Evolutionary conservation across 2,888 invertebrate genomes (phyloP).

Genomic region (Emesis castigata): DNA sequence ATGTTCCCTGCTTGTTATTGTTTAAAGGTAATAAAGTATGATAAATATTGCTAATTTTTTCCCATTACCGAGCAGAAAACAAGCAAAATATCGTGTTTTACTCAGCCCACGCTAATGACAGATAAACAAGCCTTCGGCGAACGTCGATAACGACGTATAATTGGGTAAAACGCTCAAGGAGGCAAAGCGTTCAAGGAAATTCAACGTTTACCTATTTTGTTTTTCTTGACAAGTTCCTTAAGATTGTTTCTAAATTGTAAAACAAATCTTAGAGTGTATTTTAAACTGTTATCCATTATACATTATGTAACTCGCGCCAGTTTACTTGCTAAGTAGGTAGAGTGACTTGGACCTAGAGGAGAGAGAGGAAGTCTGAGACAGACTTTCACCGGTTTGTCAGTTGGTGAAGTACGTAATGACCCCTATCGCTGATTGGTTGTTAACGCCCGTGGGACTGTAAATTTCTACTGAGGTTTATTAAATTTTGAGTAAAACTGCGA

Average conservation of each 20-base stretch:
- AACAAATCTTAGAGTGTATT: neutral
- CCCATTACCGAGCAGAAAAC: neutral
- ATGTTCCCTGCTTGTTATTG: neutral
- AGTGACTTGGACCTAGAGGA: no score
- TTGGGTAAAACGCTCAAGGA: neutral
- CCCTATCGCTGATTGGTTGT: no score
- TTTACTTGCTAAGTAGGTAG: no score
- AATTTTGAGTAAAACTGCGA: no score
- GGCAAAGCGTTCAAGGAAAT: slow-evolving; percentile 1
- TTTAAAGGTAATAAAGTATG: neutral
- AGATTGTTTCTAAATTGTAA: neutral
- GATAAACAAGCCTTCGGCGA: slow-evolving; percentile 2
- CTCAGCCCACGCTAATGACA: neutral
- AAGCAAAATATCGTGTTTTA: neutral
- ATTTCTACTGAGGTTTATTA: no score
- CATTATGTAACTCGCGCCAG: no score
- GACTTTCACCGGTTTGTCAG: no score
- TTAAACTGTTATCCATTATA: neutral
- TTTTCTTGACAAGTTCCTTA: neutral
- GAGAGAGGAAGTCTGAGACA: no score
- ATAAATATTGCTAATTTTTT: slow-evolving; percentile 18
- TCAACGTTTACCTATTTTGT: neutral
- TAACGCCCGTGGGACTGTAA: no score
- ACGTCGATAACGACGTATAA: slow-evolving; percentile 6
- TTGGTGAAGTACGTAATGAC: no score